Conservation (phyloP, 2,113 vertebrate genomes). For the Dissostichus mawsoni region DNA sequence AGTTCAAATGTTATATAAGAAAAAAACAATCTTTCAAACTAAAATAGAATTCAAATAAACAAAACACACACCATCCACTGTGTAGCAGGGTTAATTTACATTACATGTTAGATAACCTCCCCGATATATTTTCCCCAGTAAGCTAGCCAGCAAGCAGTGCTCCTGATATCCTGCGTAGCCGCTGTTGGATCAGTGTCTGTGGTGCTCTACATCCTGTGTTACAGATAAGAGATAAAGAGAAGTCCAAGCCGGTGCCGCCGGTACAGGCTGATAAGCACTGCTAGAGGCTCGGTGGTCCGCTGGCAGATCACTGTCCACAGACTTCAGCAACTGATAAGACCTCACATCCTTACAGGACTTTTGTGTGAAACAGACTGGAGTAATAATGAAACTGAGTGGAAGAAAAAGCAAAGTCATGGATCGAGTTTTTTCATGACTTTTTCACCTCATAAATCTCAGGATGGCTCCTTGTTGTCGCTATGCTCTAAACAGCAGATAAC, state of each 20-base stretch:
- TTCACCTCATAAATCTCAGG: background rate
- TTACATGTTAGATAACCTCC: slow-evolving; percentile 19
- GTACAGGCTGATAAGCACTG: slow-evolving; percentile 67
- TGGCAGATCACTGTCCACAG: slow-evolving; percentile 63
- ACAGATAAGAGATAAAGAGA: slow-evolving; percentile 72
- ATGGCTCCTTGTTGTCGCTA: background rate
- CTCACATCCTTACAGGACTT: slow-evolving; percentile 49
- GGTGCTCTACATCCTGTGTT: slow-evolving; percentile 58
- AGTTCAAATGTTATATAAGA: background rate
- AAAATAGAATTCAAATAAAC: background rate
- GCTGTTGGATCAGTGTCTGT: slow-evolving; percentile 43
- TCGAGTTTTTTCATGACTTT: slow-evolving; percentile 1
- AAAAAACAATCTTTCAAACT: background rate
- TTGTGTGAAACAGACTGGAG: slow-evolving; percentile 43
- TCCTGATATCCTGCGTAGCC: slow-evolving; percentile 56
- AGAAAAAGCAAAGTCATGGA: slow-evolving; percentile 30
- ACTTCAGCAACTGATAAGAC: slow-evolving; percentile 66
- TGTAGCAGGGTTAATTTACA: slow-evolving; percentile 14
- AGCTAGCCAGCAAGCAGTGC: slow-evolving; percentile 2
- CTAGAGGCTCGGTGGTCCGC: slow-evolving; percentile 44
- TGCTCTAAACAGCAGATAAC: slow-evolving; percentile 17
- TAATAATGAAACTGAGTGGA: slow-evolving; percentile 20
- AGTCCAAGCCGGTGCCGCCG: slow-evolving; percentile 36
- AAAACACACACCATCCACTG: slow-evolving; percentile 4
- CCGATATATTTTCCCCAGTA: slow-evolving; percentile 18